Percentiles rank a stretch among this genome's conserved stretches.
Evolutionary conservation across 2,113 vertebrate species (phyloP).

Genomic region (Motacilla tschutschensis): DNA sequence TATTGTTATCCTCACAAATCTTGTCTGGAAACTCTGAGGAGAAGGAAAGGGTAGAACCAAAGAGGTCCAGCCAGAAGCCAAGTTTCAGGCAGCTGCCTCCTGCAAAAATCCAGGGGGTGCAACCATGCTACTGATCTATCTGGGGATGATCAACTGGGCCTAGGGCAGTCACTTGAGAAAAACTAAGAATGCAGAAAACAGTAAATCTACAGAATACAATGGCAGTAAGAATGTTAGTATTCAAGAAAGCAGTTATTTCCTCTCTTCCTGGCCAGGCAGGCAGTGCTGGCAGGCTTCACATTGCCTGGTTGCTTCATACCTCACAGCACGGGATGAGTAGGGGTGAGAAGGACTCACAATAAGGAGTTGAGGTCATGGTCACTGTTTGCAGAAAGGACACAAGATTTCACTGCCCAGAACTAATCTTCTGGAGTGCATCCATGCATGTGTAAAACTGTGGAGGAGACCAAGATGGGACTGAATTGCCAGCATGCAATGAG

Average conservation of each 20-base stretch:
- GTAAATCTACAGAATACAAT: not conserved
- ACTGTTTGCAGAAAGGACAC: not conserved
- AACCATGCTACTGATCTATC: not conserved
- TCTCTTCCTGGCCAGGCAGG: not conserved
- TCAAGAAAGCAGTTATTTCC: constrained; percentile 31
- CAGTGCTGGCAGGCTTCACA: not conserved
- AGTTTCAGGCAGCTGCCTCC: not conserved
- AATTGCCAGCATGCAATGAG: constrained; percentile 6
- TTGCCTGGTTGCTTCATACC: constrained; percentile 7
- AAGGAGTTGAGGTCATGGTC: constrained; percentile 6
- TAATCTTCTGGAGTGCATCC: constrained; percentile 38
- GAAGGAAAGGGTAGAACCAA: not conserved
- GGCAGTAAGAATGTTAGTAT: constrained; percentile 14
- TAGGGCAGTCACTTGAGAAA: not conserved
- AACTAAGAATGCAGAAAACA: not conserved
- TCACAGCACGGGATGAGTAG: not conserved
- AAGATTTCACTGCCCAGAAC: constrained; percentile 43
- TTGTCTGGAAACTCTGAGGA: not conserved
- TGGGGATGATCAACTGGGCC: not conserved
- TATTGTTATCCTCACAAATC: not conserved
- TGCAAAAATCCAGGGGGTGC: not conserved
- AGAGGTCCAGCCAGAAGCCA: not conserved
- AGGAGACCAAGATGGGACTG: constrained; percentile 28
- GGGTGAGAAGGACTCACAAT: constrained; percentile 17
- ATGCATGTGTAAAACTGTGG: constrained; percentile 35